These are phyloP conservation scores for Vidua macroura DNA, from an alignment of 2,113 vertebrate genomes.

Conservation along the genomic window DNA sequence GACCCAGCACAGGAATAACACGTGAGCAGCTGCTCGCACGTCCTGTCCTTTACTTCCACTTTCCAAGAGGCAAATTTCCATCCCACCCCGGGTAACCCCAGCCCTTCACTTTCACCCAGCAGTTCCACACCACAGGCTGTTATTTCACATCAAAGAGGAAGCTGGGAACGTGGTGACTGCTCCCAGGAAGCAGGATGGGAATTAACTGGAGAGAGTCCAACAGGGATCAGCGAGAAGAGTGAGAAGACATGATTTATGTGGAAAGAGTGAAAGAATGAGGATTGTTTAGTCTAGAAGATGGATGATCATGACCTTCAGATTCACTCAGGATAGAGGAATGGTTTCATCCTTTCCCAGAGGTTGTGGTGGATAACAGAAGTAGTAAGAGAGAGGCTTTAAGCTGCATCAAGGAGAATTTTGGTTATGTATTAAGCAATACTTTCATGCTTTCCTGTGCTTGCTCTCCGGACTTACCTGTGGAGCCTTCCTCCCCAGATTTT, in stretches of 20 bases:
- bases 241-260: not conserved
- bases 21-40: rapidly evolving
- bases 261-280: not conserved
- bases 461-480: not conserved
- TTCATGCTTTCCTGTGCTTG: not conserved
- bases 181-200: not conserved
- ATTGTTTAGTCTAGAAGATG: constrained; percentile 10
- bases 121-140: not conserved
- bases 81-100: not conserved
- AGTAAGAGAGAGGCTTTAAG: not conserved
- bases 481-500: not conserved
- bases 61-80: not conserved
- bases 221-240: not conserved
- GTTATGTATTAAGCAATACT: not conserved
- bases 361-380: not conserved
- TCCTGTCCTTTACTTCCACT: not conserved
- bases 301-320: not conserved
- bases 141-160: not conserved
- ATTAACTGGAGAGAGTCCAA: not conserved
- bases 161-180: not conserved
- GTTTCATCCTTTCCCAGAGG: not conserved
- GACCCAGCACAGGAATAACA: not conserved
- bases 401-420: not conserved
- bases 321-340: not conserved
- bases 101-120: not conserved